These are phyloP conservation scores for Cantharis nigra DNA, from an alignment of 2,888 invertebrate genomes.

Conservation along the genomic window DNA sequence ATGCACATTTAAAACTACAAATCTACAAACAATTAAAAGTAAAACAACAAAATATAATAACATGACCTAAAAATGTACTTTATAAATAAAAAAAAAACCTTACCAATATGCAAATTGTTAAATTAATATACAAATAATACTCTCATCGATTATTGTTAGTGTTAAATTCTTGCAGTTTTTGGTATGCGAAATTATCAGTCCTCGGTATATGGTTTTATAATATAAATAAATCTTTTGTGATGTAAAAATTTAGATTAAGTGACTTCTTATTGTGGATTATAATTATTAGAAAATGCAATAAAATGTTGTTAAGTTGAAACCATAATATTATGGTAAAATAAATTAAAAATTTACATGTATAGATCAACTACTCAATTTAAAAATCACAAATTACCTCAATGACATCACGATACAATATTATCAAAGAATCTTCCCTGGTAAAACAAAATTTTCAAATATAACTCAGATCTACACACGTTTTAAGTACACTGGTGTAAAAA, in stretches of 20 bases:
- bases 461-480: constrained; percentile 1
- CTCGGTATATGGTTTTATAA: not conserved
- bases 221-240: not conserved
- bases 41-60: not conserved
- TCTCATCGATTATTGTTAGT: not conserved
- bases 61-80: not conserved
- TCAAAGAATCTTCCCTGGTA: not conserved
- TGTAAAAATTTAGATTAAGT: not conserved
- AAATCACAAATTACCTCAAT: not conserved
- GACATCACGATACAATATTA: not conserved
- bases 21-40: not conserved
- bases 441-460: not conserved
- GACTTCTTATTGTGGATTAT: not conserved
- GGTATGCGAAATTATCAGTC: not conserved
- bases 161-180: not conserved
- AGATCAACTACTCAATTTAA: not conserved
- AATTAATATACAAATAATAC: not conserved
- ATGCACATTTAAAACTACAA: not conserved
- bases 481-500: constrained; percentile 1
- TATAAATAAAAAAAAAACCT: not conserved
- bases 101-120: not conserved
- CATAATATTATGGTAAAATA: not conserved
- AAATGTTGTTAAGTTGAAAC: not conserved
- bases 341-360: not conserved
- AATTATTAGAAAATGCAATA: not conserved